These are phyloP conservation scores for Microtus richardsoni DNA, from an alignment of 2,113 vertebrate species.

Conservation along the genomic window DNA sequence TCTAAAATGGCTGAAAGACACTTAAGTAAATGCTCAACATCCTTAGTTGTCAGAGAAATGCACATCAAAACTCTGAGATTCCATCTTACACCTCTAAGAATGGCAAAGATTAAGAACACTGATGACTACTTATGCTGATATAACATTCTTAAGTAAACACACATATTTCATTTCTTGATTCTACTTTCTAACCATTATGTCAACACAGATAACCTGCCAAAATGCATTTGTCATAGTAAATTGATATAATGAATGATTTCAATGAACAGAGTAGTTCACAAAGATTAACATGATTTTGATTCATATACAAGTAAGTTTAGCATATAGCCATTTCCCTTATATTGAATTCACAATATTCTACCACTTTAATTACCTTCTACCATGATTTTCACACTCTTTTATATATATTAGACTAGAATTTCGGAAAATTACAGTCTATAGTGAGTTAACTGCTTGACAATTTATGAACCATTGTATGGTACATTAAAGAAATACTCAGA, in stretches of 20 bases:
- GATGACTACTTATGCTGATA: not conserved
- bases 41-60: no score
- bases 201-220: not conserved
- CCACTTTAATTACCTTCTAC: not conserved
- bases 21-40: no score
- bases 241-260: not conserved
- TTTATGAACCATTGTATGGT: not conserved
- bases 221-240: not conserved
- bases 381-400: not conserved
- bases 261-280: not conserved
- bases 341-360: not conserved
- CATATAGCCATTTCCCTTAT: not conserved
- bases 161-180: not conserved
- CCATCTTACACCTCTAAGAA: no score
- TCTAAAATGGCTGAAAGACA: no score
- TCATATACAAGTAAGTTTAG: not conserved
- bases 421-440: not conserved
- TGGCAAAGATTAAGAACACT: no score
- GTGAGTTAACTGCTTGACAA: not conserved
- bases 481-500: not conserved
- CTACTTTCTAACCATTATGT: not conserved
- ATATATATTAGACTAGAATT: not conserved
- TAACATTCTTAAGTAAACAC: not conserved
- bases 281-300: not conserved
- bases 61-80: no score